Evolutionary conservation across 2,888 invertebrate species (phyloP).

Genomic region (Nomada fabriciana): DNA sequence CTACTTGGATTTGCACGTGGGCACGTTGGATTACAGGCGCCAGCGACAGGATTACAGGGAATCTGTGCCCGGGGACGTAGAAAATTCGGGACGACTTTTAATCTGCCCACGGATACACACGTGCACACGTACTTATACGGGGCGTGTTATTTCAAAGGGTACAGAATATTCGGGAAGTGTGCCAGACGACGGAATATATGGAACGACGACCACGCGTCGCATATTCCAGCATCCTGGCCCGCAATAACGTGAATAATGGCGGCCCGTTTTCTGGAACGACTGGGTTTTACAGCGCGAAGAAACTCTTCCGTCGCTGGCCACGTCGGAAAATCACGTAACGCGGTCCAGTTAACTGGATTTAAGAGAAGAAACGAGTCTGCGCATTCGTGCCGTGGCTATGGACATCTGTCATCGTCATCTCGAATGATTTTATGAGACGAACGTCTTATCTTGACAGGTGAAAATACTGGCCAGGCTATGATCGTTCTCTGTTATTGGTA

Average conservation of each 20-base stretch:
- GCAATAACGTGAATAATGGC: conserved; percentile 65
- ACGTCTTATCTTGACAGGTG: conserved; percentile 26
- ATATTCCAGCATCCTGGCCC: conserved; percentile 33
- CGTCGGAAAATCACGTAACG: conserved; percentile 57
- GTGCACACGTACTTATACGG: no score
- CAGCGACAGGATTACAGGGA: conserved; percentile 37
- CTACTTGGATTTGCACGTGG: conserved; percentile 55
- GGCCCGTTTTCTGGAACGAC: conserved; percentile 62
- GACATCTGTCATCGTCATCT: conserved; percentile 35
- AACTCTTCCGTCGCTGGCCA: conserved; percentile 2
- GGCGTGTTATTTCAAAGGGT: conserved; percentile 51
- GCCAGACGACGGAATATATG: conserved; percentile 55
- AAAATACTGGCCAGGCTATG: conserved; percentile 3
- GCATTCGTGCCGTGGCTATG: conserved; percentile 41
- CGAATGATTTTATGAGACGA: conserved; percentile 7
- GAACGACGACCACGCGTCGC: conserved; percentile 64
- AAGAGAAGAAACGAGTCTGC: conserved; percentile 40
- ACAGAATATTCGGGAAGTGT: conserved; percentile 44
- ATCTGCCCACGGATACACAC: conserved; percentile 24
- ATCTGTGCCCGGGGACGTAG: conserved; percentile 33
- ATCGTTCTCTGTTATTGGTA: conserved; percentile 15
- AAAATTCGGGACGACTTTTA: conserved; percentile 55
- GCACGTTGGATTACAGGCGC: conserved; percentile 36
- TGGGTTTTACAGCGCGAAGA: conserved; percentile 32
- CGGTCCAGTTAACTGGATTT: conserved; percentile 63